phyloP scores from a whole-genome alignment of 2,113 vertebrate genomes.

The Forbesichthys papilliferus region DNA sequence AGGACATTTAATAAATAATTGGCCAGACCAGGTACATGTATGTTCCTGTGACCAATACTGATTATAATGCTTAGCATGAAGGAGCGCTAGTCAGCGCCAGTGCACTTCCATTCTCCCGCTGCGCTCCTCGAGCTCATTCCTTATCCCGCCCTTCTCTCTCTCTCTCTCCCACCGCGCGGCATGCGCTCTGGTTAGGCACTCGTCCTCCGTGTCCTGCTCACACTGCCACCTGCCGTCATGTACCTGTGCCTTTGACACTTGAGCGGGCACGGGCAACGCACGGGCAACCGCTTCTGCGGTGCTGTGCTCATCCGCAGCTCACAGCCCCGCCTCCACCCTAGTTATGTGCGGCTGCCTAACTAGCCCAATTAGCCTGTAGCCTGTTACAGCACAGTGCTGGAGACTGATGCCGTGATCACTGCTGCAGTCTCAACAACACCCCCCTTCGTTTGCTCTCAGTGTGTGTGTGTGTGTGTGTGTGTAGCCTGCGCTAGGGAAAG shows the following conservation, averaged over 20 bases:
- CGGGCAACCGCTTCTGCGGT: conserved; percentile 2
- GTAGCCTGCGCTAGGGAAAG: conserved; percentile 47
- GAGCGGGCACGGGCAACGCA: conserved; percentile 1
- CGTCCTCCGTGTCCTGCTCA: conserved; percentile 37
- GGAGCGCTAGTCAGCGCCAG: no score
- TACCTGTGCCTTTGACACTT: conserved; percentile 17
- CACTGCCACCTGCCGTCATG: conserved; percentile 40
- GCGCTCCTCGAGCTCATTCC: conserved; percentile 21
- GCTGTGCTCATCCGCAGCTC: background rate
- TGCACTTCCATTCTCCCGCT: background rate
- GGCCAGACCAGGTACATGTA: no score
- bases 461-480: conserved; percentile 7
- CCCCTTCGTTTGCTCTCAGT: background rate
- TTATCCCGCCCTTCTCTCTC: conserved; percentile 31
- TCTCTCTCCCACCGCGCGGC: conserved; percentile 8
- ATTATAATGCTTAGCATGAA: no score
- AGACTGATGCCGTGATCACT: no score
- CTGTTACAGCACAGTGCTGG: background rate
- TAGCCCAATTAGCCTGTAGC: background rate
- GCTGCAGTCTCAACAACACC: conserved; percentile 25
- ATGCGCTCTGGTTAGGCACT: conserved; percentile 36
- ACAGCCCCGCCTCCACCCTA: background rate
- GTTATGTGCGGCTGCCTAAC: background rate
- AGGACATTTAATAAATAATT: no score
- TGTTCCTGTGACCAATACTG: no score